Evolutionary conservation across 2,888 invertebrate genomes (phyloP).

Genomic region (Tachina lurida): DNA sequence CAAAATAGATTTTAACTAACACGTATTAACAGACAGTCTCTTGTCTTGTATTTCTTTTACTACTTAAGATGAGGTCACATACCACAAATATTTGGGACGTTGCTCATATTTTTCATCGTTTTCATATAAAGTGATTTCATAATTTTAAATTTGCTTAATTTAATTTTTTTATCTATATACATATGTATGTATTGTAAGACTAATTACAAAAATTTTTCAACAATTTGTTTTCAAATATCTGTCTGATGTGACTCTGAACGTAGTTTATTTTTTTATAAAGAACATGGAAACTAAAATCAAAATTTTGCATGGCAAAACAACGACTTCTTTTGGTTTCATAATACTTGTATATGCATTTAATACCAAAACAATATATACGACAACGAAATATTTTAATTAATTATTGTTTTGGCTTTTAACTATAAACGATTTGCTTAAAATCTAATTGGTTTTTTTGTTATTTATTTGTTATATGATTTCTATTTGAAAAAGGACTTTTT

Average conservation of each 20-base stretch:
- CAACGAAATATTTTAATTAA: slow-evolving; percentile 25
- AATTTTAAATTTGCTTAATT: neutral
- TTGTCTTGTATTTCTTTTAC: slow-evolving; percentile 28
- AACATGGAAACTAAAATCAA: slow-evolving; percentile 6
- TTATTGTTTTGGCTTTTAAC: slow-evolving; percentile 19
- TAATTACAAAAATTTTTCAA: too few species aligned
- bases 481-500: slow-evolving; percentile 47
- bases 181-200: too few species aligned
- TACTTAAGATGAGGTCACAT: slow-evolving; percentile 4
- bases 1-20: slow-evolving; percentile 32
- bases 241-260: neutral
- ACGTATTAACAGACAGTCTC: slow-evolving; percentile 57
- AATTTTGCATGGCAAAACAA: slow-evolving; percentile 43
- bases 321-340: neutral
- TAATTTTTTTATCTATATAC: neutral
- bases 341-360: neutral
- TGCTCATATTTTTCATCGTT: neutral
- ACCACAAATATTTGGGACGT: neutral
- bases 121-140: too few species aligned
- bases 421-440: slow-evolving; percentile 54
- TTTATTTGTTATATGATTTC: slow-evolving; percentile 37
- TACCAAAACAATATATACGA: slow-evolving; percentile 53
- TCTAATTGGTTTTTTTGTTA: slow-evolving; percentile 33
- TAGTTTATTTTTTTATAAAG: neutral
- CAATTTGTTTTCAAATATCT: slow-evolving; percentile 9